Conservation (phyloP, 2,888 invertebrate species). For the Thymelicus sylvestris region DNA sequence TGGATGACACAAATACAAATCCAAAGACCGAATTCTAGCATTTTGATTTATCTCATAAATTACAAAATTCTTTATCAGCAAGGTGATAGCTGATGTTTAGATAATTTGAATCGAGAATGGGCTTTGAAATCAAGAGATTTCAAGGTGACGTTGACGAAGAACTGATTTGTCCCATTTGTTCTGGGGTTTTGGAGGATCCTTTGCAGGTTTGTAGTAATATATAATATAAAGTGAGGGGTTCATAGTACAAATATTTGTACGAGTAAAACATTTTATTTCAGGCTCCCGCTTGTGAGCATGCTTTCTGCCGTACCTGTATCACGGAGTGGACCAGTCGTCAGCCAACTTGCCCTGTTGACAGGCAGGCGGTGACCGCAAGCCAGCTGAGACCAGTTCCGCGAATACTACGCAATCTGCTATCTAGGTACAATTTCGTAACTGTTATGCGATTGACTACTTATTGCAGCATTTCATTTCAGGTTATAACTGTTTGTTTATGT, state of each 20-base stretch:
- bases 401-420: constrained; percentile 95
- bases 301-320: constrained; percentile 97
- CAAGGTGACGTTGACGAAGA: constrained; percentile 98
- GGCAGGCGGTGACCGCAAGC: constrained; percentile 94
- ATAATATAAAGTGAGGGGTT: constrained; percentile 20
- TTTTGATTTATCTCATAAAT: constrained; percentile 6
- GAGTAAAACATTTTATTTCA: constrained; percentile 59
- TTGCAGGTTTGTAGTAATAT: constrained; percentile 88
- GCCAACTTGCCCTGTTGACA: constrained; percentile 97
- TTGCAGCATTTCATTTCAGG: constrained; percentile 38
- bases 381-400: constrained; percentile 96
- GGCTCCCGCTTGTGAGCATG: constrained; percentile 98
- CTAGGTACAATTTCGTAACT: constrained; percentile 81
- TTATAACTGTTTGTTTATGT: constrained; percentile 37
- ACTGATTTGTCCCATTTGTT: constrained; percentile 97
- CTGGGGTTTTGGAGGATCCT: constrained; percentile 97
- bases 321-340: constrained; percentile 97
- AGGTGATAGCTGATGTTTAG: constrained; percentile 53
- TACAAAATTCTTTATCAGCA: constrained; percentile 15
- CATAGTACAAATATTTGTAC: constrained; percentile 3
- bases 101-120: constrained; percentile 86
- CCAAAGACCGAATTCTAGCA: constrained; percentile 36
- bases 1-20: constrained; percentile 45
- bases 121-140: constrained; percentile 97
- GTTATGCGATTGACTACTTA: constrained; percentile 39